phyloP scores from a whole-genome alignment of 2,888 invertebrate genomes.

The Ectemnius lituratus region DNA sequence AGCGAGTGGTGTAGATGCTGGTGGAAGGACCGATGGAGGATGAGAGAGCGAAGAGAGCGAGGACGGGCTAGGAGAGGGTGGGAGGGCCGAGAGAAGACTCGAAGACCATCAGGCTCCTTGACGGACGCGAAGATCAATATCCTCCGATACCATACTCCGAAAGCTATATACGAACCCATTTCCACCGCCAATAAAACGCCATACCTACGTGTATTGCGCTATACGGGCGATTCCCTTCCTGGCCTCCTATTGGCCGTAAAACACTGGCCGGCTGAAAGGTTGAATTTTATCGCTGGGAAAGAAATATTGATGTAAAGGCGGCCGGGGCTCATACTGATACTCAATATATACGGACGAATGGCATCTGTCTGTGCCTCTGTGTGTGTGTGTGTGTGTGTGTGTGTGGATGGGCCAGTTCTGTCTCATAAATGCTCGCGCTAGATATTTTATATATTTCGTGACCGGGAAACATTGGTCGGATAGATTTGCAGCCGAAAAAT shows the following conservation, averaged over 20 bases:
- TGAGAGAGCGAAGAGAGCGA: slow-evolving; percentile 38
- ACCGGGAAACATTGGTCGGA: too few relatives aligned
- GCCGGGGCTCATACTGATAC: slow-evolving; percentile 50
- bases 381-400: too few relatives aligned
- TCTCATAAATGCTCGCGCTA: too few relatives aligned
- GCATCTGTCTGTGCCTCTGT: background rate
- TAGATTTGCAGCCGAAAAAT: too few relatives aligned
- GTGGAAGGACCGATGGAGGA: slow-evolving; percentile 42
- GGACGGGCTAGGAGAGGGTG: slow-evolving; percentile 37
- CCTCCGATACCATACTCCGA: slow-evolving; percentile 76
- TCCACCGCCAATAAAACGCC: slow-evolving; percentile 77
- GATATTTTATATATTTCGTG: too few relatives aligned
- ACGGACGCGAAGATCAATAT: slow-evolving; percentile 78
- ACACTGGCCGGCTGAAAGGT: slow-evolving; percentile 76
- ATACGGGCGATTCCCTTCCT: slow-evolving; percentile 74
- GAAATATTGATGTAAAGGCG: slow-evolving; percentile 73
- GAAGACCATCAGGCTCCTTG: slow-evolving; percentile 77
- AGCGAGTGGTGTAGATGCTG: slow-evolving; percentile 11
- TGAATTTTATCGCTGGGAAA: slow-evolving; percentile 75
- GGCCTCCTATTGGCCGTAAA: slow-evolving; percentile 76
- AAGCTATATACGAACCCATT: slow-evolving; percentile 75
- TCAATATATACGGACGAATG: slow-evolving; percentile 19
- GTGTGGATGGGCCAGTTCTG: too few relatives aligned
- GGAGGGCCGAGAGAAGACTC: slow-evolving; percentile 53
- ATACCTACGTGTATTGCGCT: slow-evolving; percentile 74